Base-by-base conservation (phyloP, 1,140 invertebrate genomes). In the Ips nitidus region DNA sequence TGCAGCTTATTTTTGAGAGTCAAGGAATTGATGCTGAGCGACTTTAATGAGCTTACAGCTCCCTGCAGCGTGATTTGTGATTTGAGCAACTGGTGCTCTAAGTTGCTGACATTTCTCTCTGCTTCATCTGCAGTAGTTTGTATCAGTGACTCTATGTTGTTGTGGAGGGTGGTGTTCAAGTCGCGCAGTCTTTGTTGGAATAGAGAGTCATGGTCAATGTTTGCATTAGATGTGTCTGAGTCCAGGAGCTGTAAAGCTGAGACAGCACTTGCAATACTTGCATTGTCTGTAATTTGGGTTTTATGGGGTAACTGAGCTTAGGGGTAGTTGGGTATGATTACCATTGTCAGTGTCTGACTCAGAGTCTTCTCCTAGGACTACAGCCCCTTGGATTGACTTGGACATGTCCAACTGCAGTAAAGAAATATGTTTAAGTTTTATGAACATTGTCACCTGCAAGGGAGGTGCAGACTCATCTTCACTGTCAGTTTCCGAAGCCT, bases 401-500 rank as follows among this genome's bases (percentile, higher is more conserved):
- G 55, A 52, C 37, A 74, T 47, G 7, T 45, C 52, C 8, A 68
- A 39, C 42, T 70, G n/a, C 56, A 68, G 43, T 22, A 22, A 22
- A 22, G 22, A 22, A 22, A 22, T 22, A 22, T 22, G 22, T 22
- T 22, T 22, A 22, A 22, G 22, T 22, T 22, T 22, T 22, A 22
- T 22, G 22, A 22, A 22, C 22, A 22, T 22, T 22, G 22, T 22
- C 22, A 22, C 22, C 59, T 69, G 71, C 41, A 41, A 61, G 65
- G 68, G 56, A 42, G 37, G 52, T 37, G 71, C 42, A 6, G 38
- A 36, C 56, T 80, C 76, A 61, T 79, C 78, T 66, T 80, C 79
- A 67, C 78, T 79, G 56, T 80, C 79, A 40, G 79, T 79, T 78
- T 80, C 79, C 5, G 79, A 74, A 41, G 79, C 79, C 68, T 80